Evolutionary conservation across 1,140 invertebrate genomes (phyloP).

Genomic region (Cepaea nemoralis): DNA sequence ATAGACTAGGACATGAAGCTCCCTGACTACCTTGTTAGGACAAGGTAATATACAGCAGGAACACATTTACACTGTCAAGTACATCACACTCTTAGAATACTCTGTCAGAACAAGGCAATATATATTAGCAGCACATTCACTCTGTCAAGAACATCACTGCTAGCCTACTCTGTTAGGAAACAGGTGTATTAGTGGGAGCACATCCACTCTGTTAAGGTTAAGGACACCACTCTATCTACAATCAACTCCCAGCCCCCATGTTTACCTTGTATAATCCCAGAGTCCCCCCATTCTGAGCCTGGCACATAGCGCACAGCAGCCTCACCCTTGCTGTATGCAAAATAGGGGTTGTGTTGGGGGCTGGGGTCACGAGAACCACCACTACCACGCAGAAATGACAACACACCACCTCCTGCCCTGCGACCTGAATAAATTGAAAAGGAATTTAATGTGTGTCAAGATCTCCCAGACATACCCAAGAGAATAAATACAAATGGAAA

Average conservation of each 20-base stretch:
- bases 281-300: constrained; percentile 51
- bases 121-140: no score
- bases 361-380: constrained; percentile 34
- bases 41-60: no score
- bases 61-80: no score
- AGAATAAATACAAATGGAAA: background rate
- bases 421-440: constrained; percentile 21
- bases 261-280: constrained; percentile 11
- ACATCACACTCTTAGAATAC: no score
- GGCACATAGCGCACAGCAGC: constrained; percentile 61
- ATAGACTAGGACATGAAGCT: no score
- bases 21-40: no score
- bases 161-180: no score
- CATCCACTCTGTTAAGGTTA: no score
- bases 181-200: background rate
- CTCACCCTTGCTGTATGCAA: constrained; percentile 49
- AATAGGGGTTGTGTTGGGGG: constrained; percentile 27
- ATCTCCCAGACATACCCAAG: background rate
- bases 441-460: background rate
- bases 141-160: no score
- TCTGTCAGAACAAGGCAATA: no score
- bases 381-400: constrained; percentile 59
- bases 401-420: constrained; percentile 46
- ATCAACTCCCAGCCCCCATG: background rate
- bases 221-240: no score